Conservation (phyloP, 2,888 invertebrate genomes). For the Agrenia bidenticulata region DNA sequence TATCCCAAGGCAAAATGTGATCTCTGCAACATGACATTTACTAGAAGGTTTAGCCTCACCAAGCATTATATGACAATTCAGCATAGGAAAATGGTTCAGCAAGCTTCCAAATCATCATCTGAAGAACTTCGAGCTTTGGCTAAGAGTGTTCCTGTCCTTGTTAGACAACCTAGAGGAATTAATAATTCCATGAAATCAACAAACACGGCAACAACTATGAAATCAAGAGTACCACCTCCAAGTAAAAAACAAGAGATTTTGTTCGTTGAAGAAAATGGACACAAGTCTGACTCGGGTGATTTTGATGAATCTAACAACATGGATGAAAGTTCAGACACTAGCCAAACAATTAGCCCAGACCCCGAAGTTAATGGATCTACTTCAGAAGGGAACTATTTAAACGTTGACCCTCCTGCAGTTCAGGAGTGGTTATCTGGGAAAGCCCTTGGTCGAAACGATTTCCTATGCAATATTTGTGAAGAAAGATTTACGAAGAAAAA, state of each 20-base stretch:
- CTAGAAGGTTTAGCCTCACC: conserved; percentile 4
- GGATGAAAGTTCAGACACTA: not conserved
- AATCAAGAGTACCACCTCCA: not conserved
- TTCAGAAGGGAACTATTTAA: not conserved
- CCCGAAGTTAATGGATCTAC: not conserved
- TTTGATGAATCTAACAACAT: not conserved
- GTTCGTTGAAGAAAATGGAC: not conserved
- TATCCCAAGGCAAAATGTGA: conserved; percentile 13
- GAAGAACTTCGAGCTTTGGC: not conserved
- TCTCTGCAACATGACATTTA: conserved; percentile 16
- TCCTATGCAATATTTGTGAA: conserved; percentile 8
- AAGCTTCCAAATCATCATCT: not conserved
- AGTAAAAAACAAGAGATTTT: not conserved
- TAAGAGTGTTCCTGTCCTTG: not conserved
- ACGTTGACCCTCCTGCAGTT: not conserved
- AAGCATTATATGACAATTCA: conserved; percentile 1
- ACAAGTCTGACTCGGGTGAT: not conserved
- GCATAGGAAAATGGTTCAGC: not conserved
- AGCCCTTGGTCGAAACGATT: not conserved
- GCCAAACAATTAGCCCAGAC: not conserved
- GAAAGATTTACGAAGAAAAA: conserved; percentile 12
- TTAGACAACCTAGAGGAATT: not conserved
- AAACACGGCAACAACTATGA: not conserved
- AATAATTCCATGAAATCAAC: not conserved
- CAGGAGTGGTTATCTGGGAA: conserved; percentile 1